phyloP scores from a whole-genome alignment of 2,888 invertebrate species.

The Trypoxylon attenuatum region DNA sequence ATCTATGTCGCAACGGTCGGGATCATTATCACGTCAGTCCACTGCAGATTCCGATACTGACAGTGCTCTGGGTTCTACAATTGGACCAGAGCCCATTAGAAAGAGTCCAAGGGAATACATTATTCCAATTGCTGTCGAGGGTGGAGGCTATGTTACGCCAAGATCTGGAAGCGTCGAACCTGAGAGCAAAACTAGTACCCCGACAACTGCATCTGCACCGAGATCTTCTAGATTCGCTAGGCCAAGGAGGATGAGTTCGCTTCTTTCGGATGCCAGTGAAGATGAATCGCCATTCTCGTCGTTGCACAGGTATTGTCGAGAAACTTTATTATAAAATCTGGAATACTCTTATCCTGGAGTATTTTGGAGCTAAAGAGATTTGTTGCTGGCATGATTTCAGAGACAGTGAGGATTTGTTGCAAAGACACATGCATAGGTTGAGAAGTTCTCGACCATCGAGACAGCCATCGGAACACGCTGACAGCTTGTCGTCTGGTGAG shows the following conservation, averaged over 20 bases:
- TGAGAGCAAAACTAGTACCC: constrained; percentile 78
- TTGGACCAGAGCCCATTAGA: constrained; percentile 84
- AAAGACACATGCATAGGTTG: constrained; percentile 70
- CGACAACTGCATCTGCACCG: constrained; percentile 76
- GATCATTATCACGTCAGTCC: constrained; percentile 79
- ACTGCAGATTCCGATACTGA: constrained; percentile 85
- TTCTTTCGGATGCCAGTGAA: constrained; percentile 70
- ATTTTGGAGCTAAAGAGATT: background rate
- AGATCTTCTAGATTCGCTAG: constrained; percentile 74
- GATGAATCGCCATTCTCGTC: constrained; percentile 79
- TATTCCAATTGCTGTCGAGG: constrained; percentile 94
- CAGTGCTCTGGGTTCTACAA: constrained; percentile 75
- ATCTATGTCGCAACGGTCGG: constrained; percentile 74
- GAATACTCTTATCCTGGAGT: background rate
- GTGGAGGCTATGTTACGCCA: constrained; percentile 89
- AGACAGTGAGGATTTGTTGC: constrained; percentile 69
- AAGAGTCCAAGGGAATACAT: constrained; percentile 94
- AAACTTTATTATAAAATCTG: too few species aligned
- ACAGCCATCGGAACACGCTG: constrained; percentile 82
- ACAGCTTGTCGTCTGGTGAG: constrained; percentile 91
- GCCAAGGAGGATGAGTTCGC: constrained; percentile 83
- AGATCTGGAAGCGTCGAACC: constrained; percentile 86
- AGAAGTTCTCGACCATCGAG: constrained; percentile 84
- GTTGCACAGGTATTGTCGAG: constrained; percentile 73
- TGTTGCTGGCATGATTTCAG: background rate